These are phyloP conservation scores for Vesta saturnalis DNA, from an alignment of 2,888 invertebrate species.

Conservation along the genomic window DNA sequence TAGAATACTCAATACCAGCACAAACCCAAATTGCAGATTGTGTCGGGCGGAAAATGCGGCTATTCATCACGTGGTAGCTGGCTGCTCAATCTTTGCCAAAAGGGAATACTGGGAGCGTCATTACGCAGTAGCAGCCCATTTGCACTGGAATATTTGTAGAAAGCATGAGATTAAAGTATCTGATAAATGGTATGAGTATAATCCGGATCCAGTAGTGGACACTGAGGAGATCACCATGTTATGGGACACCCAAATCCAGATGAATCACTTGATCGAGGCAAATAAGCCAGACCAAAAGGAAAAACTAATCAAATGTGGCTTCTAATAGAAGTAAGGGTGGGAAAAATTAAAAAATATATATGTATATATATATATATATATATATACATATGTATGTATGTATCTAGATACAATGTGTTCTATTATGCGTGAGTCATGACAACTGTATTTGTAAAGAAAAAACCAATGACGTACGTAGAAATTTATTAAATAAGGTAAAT, in stretches of 20 bases:
- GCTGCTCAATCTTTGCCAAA: neutral
- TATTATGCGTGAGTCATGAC: too few relatives aligned
- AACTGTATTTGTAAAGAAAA: too few relatives aligned
- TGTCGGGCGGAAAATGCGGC: too few relatives aligned
- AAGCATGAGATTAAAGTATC: neutral
- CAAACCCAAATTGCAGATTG: too few relatives aligned
- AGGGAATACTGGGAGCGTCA: neutral
- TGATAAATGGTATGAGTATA: neutral
- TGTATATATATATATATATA: too few relatives aligned
- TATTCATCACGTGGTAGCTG: neutral
- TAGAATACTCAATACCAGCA: too few relatives aligned
- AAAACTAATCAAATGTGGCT: neutral
- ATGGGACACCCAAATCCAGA: neutral
- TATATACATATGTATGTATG: too few relatives aligned
- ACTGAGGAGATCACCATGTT: neutral
- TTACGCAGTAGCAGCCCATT: neutral
- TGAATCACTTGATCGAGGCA: neutral
- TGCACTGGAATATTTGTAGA: neutral
- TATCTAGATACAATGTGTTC: too few relatives aligned
- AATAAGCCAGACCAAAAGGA: neutral
- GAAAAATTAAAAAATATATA: too few relatives aligned
- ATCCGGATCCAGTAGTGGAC: neutral
- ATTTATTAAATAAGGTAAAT: too few relatives aligned
- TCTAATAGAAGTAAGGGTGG: too few relatives aligned
- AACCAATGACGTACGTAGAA: too few relatives aligned